Evolutionary conservation across 2,888 invertebrate species (phyloP), one percentile per base, ranked within the genome.

Genomic region (Endotricha flammealis): DNA sequence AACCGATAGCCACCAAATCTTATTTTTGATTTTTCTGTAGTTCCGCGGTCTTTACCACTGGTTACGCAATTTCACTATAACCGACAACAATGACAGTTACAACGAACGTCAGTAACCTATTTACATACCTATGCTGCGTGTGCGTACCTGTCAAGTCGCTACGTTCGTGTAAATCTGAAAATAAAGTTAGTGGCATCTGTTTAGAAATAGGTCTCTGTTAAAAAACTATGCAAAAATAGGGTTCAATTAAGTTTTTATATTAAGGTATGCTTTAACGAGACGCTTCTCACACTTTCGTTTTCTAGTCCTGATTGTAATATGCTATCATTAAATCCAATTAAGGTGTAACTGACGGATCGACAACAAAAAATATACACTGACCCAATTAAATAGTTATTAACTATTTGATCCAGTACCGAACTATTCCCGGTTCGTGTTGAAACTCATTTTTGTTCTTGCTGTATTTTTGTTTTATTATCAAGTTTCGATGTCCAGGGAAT

Each of bases 341-440:
- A 29, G 35, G 41, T 23, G 29, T 32, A 32, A 17, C 11, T 20
- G 20, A 20, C 20, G 20, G 20, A 20, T 20, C 12, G 16, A 42
- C 25, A 39, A 42, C 44, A 47, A 46, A 39, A 43, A 41, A 32
- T 13, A 27, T 35, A 32, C 36, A 34, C 33, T 45, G 38, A 43
- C 42, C 39, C 39, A 44, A 46, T 49, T 52, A 44, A 51, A 48
- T 36, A 39, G 38, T 32, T 44, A 41, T 49, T 51, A 40, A 39
- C 46, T 43, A 44, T 46, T 44, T 42, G 28, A 34, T 42, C 32
- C 24, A 36, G 36, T 30, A 43, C 40, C 39, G 41, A 46, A 45
- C 42, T 46, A 49, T 50, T 42, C 46, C 44, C 42, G 44, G 41
- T 47, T 30, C 32, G 29, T 41, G 46, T 36, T 32, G 29, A 25